Percentiles rank a stretch among this genome's conserved stretches.
phyloP scores from a whole-genome alignment of 2,888 invertebrate genomes.

The Cacoxenus indagator region DNA sequence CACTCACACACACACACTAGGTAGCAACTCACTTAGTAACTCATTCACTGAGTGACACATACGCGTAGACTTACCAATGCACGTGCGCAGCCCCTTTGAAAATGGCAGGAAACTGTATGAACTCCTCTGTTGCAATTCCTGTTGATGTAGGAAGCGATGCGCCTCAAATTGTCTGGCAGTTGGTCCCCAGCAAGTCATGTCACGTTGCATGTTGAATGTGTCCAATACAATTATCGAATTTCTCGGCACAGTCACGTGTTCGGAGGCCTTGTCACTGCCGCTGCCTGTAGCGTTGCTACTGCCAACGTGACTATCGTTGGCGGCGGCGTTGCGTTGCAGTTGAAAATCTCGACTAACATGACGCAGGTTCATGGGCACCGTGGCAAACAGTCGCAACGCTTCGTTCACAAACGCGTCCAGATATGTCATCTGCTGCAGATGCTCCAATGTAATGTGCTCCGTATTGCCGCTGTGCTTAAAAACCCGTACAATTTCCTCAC shows the following conservation, averaged over 20 bases:
- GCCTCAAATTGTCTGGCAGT: constrained; percentile 65
- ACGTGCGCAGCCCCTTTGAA: constrained; percentile 66
- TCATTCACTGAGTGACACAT: neutral
- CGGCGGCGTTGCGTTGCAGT: constrained; percentile 30
- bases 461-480: constrained; percentile 47
- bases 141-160: constrained; percentile 55
- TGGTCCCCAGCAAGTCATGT: constrained; percentile 61
- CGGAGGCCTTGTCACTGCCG: neutral
- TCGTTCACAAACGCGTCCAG: constrained; percentile 67
- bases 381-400: constrained; percentile 64
- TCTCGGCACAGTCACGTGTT: constrained; percentile 52
- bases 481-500: constrained; percentile 57
- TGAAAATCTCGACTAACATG: constrained; percentile 64
- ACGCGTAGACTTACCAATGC: constrained; percentile 67
- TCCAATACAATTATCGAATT: constrained; percentile 65
- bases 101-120: constrained; percentile 66
- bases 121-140: constrained; percentile 47
- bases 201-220: constrained; percentile 68
- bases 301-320: neutral
- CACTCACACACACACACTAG: neutral
- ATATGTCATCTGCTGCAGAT: constrained; percentile 63
- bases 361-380: constrained; percentile 67
- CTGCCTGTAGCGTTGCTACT: neutral
- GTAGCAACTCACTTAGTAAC: neutral
- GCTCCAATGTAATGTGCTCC: constrained; percentile 52